Percentiles rank a stretch among this genome's conserved stretches.
phyloP scores from a whole-genome alignment of 2,888 invertebrate genomes.

The Conchocele bisecta region DNA sequence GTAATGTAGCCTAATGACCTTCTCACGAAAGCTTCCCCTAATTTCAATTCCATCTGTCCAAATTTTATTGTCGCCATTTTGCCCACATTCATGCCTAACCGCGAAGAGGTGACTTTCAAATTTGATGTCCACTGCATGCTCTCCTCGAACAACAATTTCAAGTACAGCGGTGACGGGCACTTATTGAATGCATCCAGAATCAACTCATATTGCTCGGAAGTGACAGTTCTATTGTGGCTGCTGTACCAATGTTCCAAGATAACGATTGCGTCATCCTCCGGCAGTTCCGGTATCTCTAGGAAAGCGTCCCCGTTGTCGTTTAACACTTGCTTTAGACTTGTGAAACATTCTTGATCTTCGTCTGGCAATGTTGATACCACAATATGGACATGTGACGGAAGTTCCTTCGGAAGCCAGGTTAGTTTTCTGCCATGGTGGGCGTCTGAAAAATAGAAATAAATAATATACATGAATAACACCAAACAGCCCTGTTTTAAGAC shows the following conservation, averaged over 20 bases:
- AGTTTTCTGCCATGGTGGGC: conserved; percentile 86
- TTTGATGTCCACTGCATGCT: conserved; percentile 74
- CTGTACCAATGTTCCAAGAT: conserved; percentile 74
- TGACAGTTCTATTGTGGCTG: conserved; percentile 59
- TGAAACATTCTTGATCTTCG: conserved; percentile 69
- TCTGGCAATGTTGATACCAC: conserved; percentile 83
- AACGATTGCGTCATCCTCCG: conserved; percentile 65
- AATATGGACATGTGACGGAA: conserved; percentile 90
- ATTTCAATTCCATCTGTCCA: conserved; percentile 76
- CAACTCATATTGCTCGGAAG: conserved; percentile 86
- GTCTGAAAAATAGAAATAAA: conserved; percentile 56
- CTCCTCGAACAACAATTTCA: conserved; percentile 74
- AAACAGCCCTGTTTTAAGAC: no score
- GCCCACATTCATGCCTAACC: conserved; percentile 71
- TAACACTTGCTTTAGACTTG: conserved; percentile 61
- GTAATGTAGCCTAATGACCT: conserved; percentile 88
- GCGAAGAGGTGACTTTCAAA: conserved; percentile 57
- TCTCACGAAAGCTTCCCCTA: conserved; percentile 77
- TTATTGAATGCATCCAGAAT: conserved; percentile 86
- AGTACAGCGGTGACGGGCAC: conserved; percentile 74
- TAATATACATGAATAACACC: not conserved
- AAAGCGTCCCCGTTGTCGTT: conserved; percentile 61
- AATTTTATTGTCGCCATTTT: conserved; percentile 72
- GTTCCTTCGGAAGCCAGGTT: conserved; percentile 89
- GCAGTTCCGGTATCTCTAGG: conserved; percentile 70